These are phyloP conservation scores for Leptopilina syphax DNA, from an alignment of 2,888 invertebrate species.

Conservation along the genomic window DNA sequence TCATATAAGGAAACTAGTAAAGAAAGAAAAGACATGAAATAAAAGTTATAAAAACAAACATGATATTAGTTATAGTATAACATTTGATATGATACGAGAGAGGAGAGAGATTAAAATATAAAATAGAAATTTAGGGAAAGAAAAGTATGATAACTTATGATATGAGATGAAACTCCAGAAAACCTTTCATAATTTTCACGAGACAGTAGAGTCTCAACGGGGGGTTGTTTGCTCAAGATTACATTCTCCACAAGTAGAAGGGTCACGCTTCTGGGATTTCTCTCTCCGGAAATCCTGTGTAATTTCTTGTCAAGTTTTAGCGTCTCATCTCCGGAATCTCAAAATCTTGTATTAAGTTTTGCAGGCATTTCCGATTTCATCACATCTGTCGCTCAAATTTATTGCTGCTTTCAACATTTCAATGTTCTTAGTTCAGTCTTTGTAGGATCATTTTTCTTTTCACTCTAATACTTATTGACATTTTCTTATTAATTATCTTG, in stretches of 20 bases:
- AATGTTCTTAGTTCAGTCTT: not conserved
- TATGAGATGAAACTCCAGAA: conserved; percentile 11
- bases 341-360: conserved; percentile 23
- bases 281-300: conserved; percentile 11
- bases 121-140: not conserved
- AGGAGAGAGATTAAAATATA: not conserved
- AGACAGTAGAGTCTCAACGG: conserved; percentile 24
- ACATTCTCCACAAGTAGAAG: conserved; percentile 19
- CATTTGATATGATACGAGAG: not conserved
- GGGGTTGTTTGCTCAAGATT: conserved; percentile 28
- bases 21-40: too few relatives aligned
- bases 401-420: not conserved
- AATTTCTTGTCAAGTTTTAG: conserved; percentile 36
- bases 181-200: conserved; percentile 19
- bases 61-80: too few relatives aligned
- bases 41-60: too few relatives aligned
- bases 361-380: conserved; percentile 30
- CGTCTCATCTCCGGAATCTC: conserved; percentile 15
- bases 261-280: conserved; percentile 33
- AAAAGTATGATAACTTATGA: conserved; percentile 6
- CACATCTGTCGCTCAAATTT: conserved; percentile 17
- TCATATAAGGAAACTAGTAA: too few relatives aligned
- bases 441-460: not conserved
- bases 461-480: not conserved
- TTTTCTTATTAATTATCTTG: not conserved